Evolutionary conservation across 2,113 vertebrate genomes (phyloP).

Genomic region (Ceratotherium simum): DNA sequence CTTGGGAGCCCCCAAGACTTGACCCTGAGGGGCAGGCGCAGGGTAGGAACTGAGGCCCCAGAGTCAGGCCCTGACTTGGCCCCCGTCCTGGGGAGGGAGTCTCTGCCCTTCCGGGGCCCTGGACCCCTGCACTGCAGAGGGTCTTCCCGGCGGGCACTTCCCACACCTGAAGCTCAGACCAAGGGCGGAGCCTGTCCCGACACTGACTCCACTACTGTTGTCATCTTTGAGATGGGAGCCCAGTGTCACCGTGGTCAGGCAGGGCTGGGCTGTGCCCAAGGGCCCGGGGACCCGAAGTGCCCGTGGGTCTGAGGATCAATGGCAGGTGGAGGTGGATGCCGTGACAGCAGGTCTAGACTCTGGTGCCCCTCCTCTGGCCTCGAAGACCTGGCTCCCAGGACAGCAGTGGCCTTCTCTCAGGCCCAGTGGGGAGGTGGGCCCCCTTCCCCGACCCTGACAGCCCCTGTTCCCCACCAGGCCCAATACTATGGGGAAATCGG

Average conservation of each 20-base stretch:
- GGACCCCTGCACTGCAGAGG: too few species aligned
- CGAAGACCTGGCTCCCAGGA: too few species aligned
- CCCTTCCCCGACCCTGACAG: not conserved
- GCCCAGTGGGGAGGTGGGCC: rapidly evolving
- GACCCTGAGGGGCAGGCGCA: not conserved
- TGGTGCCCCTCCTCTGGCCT: not conserved
- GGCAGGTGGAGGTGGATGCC: not conserved
- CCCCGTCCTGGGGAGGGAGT: rapidly evolving
- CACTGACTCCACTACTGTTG: not conserved
- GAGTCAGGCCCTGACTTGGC: not conserved
- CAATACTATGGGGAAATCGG: conserved; percentile 95
- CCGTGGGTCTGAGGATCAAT: not conserved
- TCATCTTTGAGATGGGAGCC: not conserved
- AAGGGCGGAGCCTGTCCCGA: too few species aligned
- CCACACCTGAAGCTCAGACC: rapidly evolving
- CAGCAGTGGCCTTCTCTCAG: not conserved
- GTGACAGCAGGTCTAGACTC: too few species aligned
- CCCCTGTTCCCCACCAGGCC: conserved; percentile 87
- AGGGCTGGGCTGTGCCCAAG: not conserved
- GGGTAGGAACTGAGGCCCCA: not conserved
- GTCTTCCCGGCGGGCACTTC: not conserved
- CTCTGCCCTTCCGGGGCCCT: too few species aligned
- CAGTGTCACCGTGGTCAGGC: too few species aligned
- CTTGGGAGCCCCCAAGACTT: not conserved
- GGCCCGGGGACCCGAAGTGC: rapidly evolving